phyloP scores from a whole-genome alignment of 2,113 vertebrate species.

The Phylloscopus trochiloides region DNA sequence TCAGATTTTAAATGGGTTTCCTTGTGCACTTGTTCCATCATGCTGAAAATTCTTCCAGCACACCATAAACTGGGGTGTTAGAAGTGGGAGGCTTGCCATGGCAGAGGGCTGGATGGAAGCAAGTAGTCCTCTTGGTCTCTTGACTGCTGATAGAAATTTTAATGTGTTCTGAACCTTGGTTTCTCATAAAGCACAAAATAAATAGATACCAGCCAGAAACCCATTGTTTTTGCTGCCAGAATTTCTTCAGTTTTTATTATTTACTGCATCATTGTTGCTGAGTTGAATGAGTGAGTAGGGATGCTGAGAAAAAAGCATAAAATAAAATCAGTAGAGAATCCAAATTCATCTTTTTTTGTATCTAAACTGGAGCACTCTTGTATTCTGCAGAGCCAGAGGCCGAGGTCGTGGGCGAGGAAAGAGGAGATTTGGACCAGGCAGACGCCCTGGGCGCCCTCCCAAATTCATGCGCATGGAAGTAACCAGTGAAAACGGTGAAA shows the following conservation, averaged over 20 bases:
- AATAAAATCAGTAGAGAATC: neutral
- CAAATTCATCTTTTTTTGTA: neutral
- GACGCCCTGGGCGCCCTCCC: slow-evolving; percentile 89
- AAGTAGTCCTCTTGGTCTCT: neutral
- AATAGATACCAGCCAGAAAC: neutral
- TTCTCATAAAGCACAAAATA: neutral
- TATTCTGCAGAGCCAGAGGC: slow-evolving; percentile 83
- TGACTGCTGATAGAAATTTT: neutral
- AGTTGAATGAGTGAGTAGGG: neutral
- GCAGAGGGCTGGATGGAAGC: neutral
- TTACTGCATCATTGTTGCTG: neutral
- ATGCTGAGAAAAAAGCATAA: neutral
- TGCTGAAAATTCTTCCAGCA: neutral
- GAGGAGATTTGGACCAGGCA: slow-evolving; percentile 88
- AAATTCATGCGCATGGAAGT: slow-evolving; percentile 90
- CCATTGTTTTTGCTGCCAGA: neutral
- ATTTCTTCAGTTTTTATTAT: neutral
- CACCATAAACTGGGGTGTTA: neutral
- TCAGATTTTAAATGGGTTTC: neutral
- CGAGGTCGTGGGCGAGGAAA: slow-evolving; percentile 89
- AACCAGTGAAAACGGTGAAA: slow-evolving; percentile 79
- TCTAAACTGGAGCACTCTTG: slow-evolving; percentile 28
- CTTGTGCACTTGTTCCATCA: neutral
- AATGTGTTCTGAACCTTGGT: neutral
- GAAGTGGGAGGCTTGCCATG: neutral